Percentiles rank a stretch among this genome's conserved stretches.
phyloP scores from a whole-genome alignment of 2,113 vertebrate species.

The Camarhynchus parvulus region DNA sequence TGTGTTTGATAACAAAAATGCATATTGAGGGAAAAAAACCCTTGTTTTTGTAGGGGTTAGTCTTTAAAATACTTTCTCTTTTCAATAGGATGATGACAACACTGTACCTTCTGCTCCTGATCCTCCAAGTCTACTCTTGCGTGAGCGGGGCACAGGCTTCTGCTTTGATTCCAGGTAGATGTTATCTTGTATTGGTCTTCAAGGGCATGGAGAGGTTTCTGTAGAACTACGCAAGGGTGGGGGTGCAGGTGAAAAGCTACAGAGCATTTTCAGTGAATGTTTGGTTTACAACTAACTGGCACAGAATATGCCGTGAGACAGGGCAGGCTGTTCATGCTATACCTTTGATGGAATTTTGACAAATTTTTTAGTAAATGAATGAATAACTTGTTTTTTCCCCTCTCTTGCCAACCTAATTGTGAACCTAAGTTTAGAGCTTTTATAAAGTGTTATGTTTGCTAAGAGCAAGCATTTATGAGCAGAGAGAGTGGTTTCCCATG shows the following conservation, averaged over 20 bases:
- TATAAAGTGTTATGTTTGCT: conserved; percentile 50
- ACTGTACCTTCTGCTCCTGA: conserved; percentile 71
- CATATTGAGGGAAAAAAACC: background rate
- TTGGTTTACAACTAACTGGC: background rate
- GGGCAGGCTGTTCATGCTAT: background rate
- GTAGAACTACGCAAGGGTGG: background rate
- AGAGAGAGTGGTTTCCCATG: conserved; percentile 24
- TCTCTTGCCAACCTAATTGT: conserved; percentile 25
- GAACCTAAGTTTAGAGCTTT: conserved; percentile 46
- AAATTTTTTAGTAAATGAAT: background rate
- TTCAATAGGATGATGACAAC: conserved; percentile 74
- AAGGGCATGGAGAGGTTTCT: background rate
- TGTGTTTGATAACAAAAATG: background rate
- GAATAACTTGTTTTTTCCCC: background rate
- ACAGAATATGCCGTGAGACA: background rate
- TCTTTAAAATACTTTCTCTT: background rate
- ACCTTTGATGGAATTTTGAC: background rate
- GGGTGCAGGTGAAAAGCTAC: background rate
- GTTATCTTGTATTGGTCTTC: background rate
- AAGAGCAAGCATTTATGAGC: conserved; percentile 52
- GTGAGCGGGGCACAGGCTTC: conserved; percentile 86
- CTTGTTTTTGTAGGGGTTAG: background rate
- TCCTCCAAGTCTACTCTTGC: conserved; percentile 80
- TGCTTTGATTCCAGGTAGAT: conserved; percentile 96
- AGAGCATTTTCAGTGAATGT: background rate